Percentiles rank a stretch among this genome's conserved stretches.
phyloP scores from a whole-genome alignment of 2,888 invertebrate genomes.

The Eupeodes luniger region DNA sequence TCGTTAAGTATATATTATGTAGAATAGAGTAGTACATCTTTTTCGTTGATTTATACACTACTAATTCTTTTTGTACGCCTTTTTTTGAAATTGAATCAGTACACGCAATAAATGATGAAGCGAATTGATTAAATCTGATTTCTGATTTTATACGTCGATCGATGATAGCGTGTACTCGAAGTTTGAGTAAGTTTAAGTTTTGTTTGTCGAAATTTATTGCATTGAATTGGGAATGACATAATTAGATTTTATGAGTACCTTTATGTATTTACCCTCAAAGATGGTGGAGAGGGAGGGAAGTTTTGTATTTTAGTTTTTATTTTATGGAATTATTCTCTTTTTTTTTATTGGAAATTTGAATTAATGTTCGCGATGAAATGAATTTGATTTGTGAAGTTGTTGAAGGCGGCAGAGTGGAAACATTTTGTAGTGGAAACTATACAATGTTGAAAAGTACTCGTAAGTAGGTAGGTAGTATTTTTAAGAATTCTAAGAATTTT shows the following conservation, averaged over 20 bases:
- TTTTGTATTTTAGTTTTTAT: no score
- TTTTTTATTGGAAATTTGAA: slow-evolving; percentile 27
- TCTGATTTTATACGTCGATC: background rate
- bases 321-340: slow-evolving; percentile 14
- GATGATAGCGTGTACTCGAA: slow-evolving; percentile 3
- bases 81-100: slow-evolving; percentile 37
- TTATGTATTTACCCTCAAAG: background rate
- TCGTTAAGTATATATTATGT: background rate
- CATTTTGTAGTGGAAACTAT: background rate
- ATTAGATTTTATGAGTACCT: background rate
- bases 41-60: background rate
- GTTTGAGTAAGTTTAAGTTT: slow-evolving; percentile 27
- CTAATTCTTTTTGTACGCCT: background rate
- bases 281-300: background rate
- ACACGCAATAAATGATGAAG: slow-evolving; percentile 47
- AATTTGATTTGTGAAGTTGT: slow-evolving; percentile 26
- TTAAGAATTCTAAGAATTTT: slow-evolving; percentile 5
- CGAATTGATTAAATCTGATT: slow-evolving; percentile 54
- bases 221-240: slow-evolving; percentile 58
- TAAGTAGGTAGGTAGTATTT: slow-evolving; percentile 18
- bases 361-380: slow-evolving; percentile 19
- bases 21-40: slow-evolving; percentile 15
- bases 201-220: slow-evolving; percentile 55
- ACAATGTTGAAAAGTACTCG: background rate
- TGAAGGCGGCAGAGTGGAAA: slow-evolving; percentile 23